Evolutionary conservation across 2,113 vertebrate genomes (phyloP).

Genomic region (Mohoua ochrocephala): DNA sequence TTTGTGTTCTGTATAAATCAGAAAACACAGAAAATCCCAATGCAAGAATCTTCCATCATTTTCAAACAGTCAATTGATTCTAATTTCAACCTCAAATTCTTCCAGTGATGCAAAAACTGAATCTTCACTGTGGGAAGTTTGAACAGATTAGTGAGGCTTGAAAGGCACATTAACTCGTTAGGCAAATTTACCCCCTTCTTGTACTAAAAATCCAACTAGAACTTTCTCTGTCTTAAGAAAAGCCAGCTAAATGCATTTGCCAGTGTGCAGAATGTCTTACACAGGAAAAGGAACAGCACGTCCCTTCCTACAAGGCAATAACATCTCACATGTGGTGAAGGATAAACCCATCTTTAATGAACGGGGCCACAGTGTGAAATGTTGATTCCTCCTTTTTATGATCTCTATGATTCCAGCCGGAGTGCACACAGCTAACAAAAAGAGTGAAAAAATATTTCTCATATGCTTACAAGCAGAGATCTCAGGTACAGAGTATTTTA

Average conservation of each 20-base stretch:
- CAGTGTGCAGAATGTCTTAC: rapidly evolving
- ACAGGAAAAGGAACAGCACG: not conserved
- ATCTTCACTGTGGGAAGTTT: not conserved
- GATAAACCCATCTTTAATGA: not conserved
- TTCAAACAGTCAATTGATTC: not conserved
- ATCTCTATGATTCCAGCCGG: not conserved
- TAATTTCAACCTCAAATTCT: not conserved
- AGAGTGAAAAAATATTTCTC: not conserved
- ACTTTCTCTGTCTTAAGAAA: not conserved
- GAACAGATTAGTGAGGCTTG: not conserved
- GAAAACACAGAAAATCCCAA: not conserved
- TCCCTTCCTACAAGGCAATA: not conserved
- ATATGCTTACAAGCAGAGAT: not conserved
- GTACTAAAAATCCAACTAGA: not conserved
- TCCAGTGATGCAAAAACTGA: not conserved
- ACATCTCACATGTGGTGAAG: not conserved
- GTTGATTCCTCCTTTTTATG: not conserved
- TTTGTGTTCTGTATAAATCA: not conserved
- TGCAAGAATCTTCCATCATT: not conserved
- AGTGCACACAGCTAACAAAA: not conserved
- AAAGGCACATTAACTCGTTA: not conserved
- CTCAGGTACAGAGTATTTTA: not conserved
- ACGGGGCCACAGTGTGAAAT: not conserved
- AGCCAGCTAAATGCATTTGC: not conserved
- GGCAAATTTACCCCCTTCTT: not conserved